A percentile compares a stretch with the other conserved stretches of the same genome.
These are phyloP conservation scores for Scophthalmus maximus DNA, from an alignment of 2,113 vertebrate genomes.

Conservation along the genomic window DNA sequence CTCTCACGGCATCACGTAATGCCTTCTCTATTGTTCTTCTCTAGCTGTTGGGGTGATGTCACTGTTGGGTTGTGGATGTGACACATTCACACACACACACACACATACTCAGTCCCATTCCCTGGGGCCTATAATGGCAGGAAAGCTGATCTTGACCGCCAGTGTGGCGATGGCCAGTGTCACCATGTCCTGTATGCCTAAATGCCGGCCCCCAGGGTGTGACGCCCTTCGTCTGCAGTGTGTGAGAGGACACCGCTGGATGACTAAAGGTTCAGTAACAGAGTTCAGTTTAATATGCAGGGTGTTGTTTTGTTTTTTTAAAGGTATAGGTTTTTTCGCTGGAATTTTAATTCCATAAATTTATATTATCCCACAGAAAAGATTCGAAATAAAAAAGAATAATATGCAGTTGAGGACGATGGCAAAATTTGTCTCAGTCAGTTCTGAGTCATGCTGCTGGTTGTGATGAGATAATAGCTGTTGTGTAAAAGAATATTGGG, in stretches of 20 bases:
- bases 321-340: background rate
- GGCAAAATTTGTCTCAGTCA: background rate
- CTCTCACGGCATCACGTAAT: slow-evolving; percentile 70
- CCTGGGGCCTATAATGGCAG: slow-evolving; percentile 41
- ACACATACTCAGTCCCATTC: slow-evolving; percentile 31
- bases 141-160: slow-evolving; percentile 50
- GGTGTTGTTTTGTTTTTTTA: no score
- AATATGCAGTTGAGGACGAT: background rate
- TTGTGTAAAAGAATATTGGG: slow-evolving; percentile 15
- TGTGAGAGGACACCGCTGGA: background rate
- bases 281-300: no score
- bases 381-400: background rate
- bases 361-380: background rate
- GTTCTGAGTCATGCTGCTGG: slow-evolving; percentile 8
- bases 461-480: slow-evolving; percentile 33
- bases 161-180: slow-evolving; percentile 36
- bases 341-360: background rate
- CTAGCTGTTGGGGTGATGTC: slow-evolving; percentile 73
- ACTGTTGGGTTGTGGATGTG: slow-evolving; percentile 64
- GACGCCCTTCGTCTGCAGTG: slow-evolving; percentile 7
- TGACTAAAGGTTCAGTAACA: background rate
- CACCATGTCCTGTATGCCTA: slow-evolving; percentile 46
- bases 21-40: slow-evolving; percentile 76
- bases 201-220: slow-evolving; percentile 29
- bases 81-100: slow-evolving; percentile 42